Evolutionary conservation across 2,113 vertebrate genomes (phyloP).

Genomic region (Lanius ludovicianus): DNA sequence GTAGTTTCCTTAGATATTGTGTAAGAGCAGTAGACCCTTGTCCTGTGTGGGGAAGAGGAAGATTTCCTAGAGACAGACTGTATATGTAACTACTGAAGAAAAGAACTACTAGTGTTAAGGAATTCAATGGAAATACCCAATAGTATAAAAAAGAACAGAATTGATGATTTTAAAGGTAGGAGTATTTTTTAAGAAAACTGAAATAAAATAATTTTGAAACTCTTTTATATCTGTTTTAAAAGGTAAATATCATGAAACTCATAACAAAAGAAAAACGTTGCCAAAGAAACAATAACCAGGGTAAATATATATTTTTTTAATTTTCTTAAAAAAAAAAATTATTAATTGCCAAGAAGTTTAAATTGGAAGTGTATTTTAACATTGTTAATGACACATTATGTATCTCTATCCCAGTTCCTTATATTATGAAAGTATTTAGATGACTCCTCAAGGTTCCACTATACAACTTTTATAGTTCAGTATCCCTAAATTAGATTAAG

Average conservation of each 20-base stretch:
- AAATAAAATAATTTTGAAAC: neutral
- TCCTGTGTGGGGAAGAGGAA: neutral
- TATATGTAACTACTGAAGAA: neutral
- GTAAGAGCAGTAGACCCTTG: neutral
- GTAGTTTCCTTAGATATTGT: neutral
- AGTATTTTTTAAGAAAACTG: neutral
- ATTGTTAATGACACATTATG: neutral
- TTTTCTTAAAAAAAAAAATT: neutral
- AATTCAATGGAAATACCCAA: neutral
- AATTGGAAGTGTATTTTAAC: neutral
- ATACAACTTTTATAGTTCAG: neutral
- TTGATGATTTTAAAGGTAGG: fast-evolving
- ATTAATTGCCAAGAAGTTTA: neutral
- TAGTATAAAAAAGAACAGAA: neutral
- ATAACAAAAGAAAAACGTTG: neutral
- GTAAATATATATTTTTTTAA: neutral
- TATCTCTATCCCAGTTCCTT: neutral
- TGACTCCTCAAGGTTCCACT: neutral
- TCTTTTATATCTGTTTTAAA: neutral
- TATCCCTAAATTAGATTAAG: neutral
- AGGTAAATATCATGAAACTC: neutral
- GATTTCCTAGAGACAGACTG: neutral
- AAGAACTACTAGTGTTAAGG: neutral
- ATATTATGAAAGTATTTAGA: neutral
- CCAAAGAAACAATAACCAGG: fast-evolving